A percentile compares a stretch with the other conserved stretches of the same genome.
Conservation (phyloP, 1,140 invertebrate species). For the Drosophila kikkawai region DNA sequence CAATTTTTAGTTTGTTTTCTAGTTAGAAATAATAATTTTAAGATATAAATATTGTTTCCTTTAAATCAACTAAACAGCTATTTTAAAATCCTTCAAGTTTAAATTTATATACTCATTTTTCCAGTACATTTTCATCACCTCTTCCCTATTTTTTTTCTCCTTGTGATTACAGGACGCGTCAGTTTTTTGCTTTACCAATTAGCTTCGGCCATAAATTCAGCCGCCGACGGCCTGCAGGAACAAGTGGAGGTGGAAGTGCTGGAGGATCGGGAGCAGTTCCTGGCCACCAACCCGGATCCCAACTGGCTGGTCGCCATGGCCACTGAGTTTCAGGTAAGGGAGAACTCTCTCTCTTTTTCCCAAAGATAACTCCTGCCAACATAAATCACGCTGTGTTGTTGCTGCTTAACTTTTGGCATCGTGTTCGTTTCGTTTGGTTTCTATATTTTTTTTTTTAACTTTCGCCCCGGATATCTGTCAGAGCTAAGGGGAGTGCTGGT, state of each 20-base stretch:
- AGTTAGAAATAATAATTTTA: no score
- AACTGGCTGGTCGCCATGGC: constrained; percentile 75
- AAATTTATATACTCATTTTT: not conserved
- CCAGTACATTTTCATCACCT: constrained; percentile 38
- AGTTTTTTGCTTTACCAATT: constrained; percentile 78
- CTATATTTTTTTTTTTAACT: constrained; percentile 55
- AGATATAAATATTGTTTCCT: not conserved
- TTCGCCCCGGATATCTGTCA: constrained; percentile 60
- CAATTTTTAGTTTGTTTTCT: no score
- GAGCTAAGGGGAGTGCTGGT: constrained; percentile 5
- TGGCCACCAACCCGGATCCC: constrained; percentile 52
- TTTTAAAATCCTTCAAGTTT: not conserved
- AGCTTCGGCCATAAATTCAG: constrained; percentile 77
- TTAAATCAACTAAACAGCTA: not conserved
- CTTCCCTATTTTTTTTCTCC: constrained; percentile 16
- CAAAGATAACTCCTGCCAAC: constrained; percentile 62
- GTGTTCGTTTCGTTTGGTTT: constrained; percentile 6
- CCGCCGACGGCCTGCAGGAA: constrained; percentile 45
- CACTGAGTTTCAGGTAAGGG: constrained; percentile 76
- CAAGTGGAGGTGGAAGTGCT: constrained; percentile 36
- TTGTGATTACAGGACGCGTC: constrained; percentile 51
- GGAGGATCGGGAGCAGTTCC: constrained; percentile 32
- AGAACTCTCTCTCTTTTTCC: constrained; percentile 50
- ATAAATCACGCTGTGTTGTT: constrained; percentile 72
- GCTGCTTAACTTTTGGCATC: constrained; percentile 53